Evolutionary conservation across 2,113 vertebrate genomes (phyloP).

Genomic region (Psilopogon haemacephalus): DNA sequence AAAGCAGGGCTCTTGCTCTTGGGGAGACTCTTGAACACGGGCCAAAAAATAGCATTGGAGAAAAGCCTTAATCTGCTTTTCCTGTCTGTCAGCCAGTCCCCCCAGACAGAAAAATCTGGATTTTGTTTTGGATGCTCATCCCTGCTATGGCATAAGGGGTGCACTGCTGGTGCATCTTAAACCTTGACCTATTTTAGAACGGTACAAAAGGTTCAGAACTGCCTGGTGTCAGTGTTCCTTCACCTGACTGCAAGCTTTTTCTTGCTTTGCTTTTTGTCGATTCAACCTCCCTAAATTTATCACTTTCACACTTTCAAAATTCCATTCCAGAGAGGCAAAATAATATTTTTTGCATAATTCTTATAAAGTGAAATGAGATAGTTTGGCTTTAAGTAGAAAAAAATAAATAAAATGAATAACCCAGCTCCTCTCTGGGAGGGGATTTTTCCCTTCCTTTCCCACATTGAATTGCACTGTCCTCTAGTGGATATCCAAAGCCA

Average conservation of each 20-base stretch:
- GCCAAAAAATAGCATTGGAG: not conserved
- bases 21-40: not conserved
- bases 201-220: not conserved
- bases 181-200: not conserved
- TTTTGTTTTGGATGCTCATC: not conserved
- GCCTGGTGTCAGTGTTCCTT: not conserved
- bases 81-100: not conserved
- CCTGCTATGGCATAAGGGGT: not conserved
- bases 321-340: slow-evolving; percentile 39
- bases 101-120: not conserved
- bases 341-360: slow-evolving; percentile 44
- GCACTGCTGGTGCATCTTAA: not conserved
- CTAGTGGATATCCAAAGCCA: slow-evolving; percentile 77
- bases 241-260: not conserved
- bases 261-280: slow-evolving; percentile 36
- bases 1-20: accelerated
- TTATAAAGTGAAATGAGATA: not conserved
- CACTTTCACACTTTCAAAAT: slow-evolving; percentile 46
- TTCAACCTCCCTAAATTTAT: slow-evolving; percentile 37
- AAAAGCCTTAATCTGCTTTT: not conserved
- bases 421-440: not conserved
- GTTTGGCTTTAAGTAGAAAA: slow-evolving; percentile 51
- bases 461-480: slow-evolving; percentile 86
- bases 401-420: slow-evolving; percentile 24
- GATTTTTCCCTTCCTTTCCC: slow-evolving; percentile 49